Conservation (phyloP, 2,113 vertebrate species). For the Muscicapa adusta region DNA sequence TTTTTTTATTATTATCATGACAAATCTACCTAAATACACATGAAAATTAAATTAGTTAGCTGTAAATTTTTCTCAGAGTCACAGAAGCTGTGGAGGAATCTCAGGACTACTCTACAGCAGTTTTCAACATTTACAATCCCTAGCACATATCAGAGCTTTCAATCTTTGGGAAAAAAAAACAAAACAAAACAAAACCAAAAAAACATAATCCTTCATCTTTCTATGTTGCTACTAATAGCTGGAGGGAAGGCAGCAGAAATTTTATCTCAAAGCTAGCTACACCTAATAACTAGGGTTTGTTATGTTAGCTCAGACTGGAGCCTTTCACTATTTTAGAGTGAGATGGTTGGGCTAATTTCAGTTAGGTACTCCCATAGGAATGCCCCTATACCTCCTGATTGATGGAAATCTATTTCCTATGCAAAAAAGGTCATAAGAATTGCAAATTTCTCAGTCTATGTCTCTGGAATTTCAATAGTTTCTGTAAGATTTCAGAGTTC, state of each 20-base stretch:
- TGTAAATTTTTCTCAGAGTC: not conserved
- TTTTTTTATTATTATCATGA: not conserved
- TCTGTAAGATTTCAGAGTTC: not conserved
- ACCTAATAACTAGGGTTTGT: not conserved
- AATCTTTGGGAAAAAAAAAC: not conserved
- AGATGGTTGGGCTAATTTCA: not conserved
- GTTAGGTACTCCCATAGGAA: not conserved
- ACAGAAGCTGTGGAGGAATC: not conserved
- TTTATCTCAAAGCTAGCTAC: not conserved
- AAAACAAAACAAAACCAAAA: too few relatives aligned
- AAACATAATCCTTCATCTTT: not conserved
- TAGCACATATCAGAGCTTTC: not conserved
- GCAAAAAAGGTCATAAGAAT: not conserved
- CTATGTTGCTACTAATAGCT: not conserved
- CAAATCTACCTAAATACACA: not conserved
- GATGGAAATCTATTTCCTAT: not conserved
- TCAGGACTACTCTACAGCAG: not conserved
- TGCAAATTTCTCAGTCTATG: not conserved
- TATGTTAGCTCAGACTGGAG: not conserved
- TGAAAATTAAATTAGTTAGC: not conserved
- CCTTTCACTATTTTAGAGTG: not conserved
- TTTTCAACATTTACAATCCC: not conserved
- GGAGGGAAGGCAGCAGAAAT: not conserved
- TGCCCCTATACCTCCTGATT: not conserved
- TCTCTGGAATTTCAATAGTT: not conserved